Evolutionary conservation across 2,113 vertebrate species (phyloP).

Genomic region (Otus sunia): DNA sequence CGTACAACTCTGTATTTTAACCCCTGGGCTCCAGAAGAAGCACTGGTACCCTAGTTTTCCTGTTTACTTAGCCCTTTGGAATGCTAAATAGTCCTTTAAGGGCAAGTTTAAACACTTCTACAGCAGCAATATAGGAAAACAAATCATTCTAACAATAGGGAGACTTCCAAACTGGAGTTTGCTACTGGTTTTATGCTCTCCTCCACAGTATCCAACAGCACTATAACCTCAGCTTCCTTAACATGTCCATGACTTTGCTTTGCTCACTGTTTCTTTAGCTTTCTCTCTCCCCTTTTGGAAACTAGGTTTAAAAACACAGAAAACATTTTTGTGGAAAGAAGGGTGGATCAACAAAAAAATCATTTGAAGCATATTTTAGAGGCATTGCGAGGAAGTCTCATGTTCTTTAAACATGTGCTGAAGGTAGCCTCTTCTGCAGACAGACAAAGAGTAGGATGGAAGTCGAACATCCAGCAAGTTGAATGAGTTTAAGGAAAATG

Average conservation of each 20-base stretch:
- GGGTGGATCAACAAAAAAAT: background rate
- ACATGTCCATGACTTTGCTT: background rate
- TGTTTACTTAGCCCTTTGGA: background rate
- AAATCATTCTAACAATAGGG: background rate
- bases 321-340: background rate
- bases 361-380: background rate
- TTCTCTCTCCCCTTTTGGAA: background rate
- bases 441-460: background rate
- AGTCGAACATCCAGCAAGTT: background rate
- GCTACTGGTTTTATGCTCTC: background rate
- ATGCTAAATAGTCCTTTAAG: background rate
- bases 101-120: background rate
- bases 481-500: background rate
- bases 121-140: background rate
- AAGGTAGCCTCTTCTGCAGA: background rate
- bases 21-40: background rate
- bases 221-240: background rate
- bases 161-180: background rate
- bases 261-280: background rate
- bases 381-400: background rate
- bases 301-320: background rate
- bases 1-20: background rate
- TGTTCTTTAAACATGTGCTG: background rate
- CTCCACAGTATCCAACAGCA: background rate
- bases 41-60: background rate